Evolutionary conservation across 2,888 invertebrate species (phyloP), one percentile per base, ranked within the genome.

Genomic region (Loripinus fragilis): DNA sequence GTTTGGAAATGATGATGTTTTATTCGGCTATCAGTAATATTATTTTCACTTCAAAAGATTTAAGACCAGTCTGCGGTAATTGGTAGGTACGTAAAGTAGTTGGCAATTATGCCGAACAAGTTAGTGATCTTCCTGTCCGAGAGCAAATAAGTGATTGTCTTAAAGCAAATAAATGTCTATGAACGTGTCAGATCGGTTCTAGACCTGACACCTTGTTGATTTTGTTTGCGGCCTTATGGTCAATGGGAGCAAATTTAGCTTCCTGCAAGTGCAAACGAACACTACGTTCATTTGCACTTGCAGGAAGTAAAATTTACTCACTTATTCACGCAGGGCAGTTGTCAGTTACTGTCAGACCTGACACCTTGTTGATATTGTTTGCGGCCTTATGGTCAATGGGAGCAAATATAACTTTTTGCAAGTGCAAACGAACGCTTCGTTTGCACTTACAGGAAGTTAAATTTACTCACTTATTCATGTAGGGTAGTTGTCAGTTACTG

Each of bases 81-180:
- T 33, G 60, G 10, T 60, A 60, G 60, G 60, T 60, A 60, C 20
- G 33, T 65, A 60, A 30, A 66, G 50, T 55, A 52, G 69, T 66
- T 60, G 75, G 73, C 73, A 76, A 70, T 72, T 76, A 69, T 50
- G 50, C 35, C 74, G 74, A 64, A 76, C 74, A 71, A 42, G 66
- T 76, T 80, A 70, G 80, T 76, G 73, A 73, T 69, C 76, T 76
- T 71, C 55, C 50, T 72, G 73, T 72, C 76, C 42, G 60, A 60
- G 33, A 60, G 60, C 60, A 30, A 60, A 60, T 60, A 60, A 33
- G 60, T 60, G 30, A 60, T 60, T 60, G 60, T 60, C 33, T 60
- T 60, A 60, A 30, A 60, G 60, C 60, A 60, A 60, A 60, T 60
- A 60, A 60, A 60, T 60, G 60, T 60, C 60, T 33, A 33, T 8